Evolutionary conservation across 2,113 vertebrate genomes (phyloP).

Genomic region (Nycticorax nycticorax): DNA sequence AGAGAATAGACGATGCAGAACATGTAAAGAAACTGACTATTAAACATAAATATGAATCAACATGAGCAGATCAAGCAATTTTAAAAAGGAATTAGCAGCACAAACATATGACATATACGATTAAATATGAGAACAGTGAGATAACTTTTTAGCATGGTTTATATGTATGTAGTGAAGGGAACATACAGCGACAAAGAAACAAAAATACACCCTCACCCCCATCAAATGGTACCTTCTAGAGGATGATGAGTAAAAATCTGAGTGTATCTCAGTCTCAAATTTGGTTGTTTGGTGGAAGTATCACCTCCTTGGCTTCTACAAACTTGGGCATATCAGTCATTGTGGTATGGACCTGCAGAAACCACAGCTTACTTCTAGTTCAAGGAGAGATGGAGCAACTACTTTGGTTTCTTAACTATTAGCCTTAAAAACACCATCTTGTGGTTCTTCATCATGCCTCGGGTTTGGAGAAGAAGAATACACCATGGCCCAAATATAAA

Average conservation of each 20-base stretch:
- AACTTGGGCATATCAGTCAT: accelerated
- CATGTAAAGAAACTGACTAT: background rate
- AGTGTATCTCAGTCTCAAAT: background rate
- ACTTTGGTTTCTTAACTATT: background rate
- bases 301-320: background rate
- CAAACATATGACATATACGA: background rate
- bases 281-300: background rate
- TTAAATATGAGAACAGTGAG: background rate
- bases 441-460: background rate
- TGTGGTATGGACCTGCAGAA: background rate
- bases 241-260: background rate
- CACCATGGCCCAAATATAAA: background rate
- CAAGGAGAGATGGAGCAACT: background rate
- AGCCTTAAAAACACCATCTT: background rate
- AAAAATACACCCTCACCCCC: background rate
- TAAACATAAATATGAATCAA: background rate
- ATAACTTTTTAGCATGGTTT: background rate
- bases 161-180: background rate
- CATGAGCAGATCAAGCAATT: background rate
- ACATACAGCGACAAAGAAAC: background rate
- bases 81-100: background rate
- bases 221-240: background rate
- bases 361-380: background rate
- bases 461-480: background rate
- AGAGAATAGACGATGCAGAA: background rate